Percentiles rank a stretch among this genome's conserved stretches.
phyloP scores from a whole-genome alignment of 2,113 vertebrate genomes.

The Xyliphius kryptos region DNA sequence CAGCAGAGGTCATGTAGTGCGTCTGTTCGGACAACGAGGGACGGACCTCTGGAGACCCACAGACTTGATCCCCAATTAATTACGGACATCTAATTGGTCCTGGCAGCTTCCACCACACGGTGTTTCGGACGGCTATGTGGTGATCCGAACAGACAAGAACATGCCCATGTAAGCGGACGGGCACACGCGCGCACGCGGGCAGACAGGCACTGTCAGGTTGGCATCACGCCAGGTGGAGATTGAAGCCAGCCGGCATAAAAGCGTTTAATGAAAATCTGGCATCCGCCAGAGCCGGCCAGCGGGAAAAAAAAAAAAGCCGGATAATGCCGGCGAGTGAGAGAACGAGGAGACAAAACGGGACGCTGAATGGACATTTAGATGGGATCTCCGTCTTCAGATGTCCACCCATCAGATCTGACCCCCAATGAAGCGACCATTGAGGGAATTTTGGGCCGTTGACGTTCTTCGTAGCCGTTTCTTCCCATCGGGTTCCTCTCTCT shows the following conservation, averaged over 20 bases:
- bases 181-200: conserved; percentile 28
- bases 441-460: conserved; percentile 46
- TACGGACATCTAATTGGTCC: conserved; percentile 36
- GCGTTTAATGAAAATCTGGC: conserved; percentile 64
- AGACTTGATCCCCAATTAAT: conserved; percentile 33
- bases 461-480: too few relatives aligned
- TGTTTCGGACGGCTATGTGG: conserved; percentile 28
- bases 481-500: too few relatives aligned
- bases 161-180: not conserved
- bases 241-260: conserved; percentile 58
- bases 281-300: conserved; percentile 34
- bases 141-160: conserved; percentile 19
- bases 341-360: conserved; percentile 3
- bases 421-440: conserved; percentile 36
- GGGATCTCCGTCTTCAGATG: not conserved
- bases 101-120: conserved; percentile 25
- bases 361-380: not conserved
- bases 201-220: conserved; percentile 41
- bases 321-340: conserved; percentile 9
- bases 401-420: too few relatives aligned
- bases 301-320: conserved; percentile 18
- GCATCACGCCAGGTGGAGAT: conserved; percentile 50
- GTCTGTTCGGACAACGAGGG: not conserved
- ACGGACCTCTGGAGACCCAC: conserved; percentile 4
- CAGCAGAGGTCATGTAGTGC: conserved; percentile 43